phyloP scores from a whole-genome alignment of 2,797 vertebrate genomes.

The Cryptoprocta ferox region DNA sequence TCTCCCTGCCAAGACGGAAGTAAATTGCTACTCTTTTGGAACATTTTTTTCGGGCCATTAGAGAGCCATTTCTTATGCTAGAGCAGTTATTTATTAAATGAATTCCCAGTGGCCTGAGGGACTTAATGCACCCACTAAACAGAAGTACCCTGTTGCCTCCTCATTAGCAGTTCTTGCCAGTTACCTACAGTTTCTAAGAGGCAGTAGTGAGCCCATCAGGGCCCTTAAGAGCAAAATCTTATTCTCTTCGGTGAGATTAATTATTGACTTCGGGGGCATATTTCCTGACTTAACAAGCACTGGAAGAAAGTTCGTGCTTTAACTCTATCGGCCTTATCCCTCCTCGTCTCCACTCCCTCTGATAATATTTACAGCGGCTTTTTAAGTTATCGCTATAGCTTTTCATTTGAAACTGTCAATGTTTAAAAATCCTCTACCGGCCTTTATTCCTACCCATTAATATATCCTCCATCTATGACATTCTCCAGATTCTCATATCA shows the following conservation, averaged over 20 bases:
- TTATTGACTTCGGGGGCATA: conserved; percentile 14
- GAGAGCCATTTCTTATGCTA: background rate
- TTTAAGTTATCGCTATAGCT: background rate
- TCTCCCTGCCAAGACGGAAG: background rate
- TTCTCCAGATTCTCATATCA: background rate
- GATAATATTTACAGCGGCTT: background rate
- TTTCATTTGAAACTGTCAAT: background rate
- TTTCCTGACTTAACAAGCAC: conserved; percentile 33
- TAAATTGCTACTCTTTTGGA: background rate
- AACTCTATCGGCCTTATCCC: background rate
- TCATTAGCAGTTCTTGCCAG: background rate
- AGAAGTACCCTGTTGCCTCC: background rate
- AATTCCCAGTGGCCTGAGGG: conserved; percentile 29
- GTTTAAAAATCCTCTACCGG: background rate
- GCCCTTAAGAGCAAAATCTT: conserved; percentile 38
- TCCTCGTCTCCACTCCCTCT: background rate
- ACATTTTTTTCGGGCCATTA: background rate
- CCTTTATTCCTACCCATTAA: background rate
- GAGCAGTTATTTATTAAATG: conserved; percentile 34
- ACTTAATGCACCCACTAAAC: background rate
- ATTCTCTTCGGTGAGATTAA: conserved; percentile 40
- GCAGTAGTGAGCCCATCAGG: background rate
- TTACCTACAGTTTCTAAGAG: background rate
- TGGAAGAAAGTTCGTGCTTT: background rate
- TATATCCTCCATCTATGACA: background rate